Base-by-base conservation (phyloP, 2,888 invertebrate genomes). In the Epiperipatus broadwayi region DNA sequence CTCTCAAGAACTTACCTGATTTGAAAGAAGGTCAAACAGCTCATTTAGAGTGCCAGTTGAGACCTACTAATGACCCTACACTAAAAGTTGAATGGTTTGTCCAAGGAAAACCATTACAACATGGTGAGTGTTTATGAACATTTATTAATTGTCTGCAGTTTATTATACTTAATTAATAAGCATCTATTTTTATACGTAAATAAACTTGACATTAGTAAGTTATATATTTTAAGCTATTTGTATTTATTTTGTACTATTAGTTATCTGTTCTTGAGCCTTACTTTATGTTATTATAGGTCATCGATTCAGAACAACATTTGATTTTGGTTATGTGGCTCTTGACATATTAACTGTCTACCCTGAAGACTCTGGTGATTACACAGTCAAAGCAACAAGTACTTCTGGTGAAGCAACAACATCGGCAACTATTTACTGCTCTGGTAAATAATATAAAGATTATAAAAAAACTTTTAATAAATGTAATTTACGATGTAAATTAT, bases 261-360 rank as follows among this genome's bases (percentile, higher is more conserved):
- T n/a, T n/a, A n/a, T n/a, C n/a, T n/a, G n/a, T n/a, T n/a, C n/a
- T n/a, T n/a, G n/a, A n/a, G n/a, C n/a, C n/a, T n/a, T n/a, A n/a
- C 18, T 27, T 8, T 41, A 45, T 42, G 30, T 22, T 43, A 50
- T 59, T 59, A 31, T 64, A 84, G 87, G 93, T 59, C 91, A 89
- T 54, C 73, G 93, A 44, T 89, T 91, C 60, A 77, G 78, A 28
- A 89, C 91, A 1, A 85, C 89, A 50, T 85, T 87, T 55, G 89
- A 89, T 58, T 89, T 87, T 53, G 89, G 89, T 32, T 85, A 85
- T 55, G 89, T 89, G 31, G 85, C 85, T 3, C 80, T 91, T 78
- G 85, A 85, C 65, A 89, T 89, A 54, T 78, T 79, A 43, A 89
- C 87, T 78, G 79, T 89, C 2, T 89, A 89, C 59, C 91, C 91